A percentile compares a stretch with the other conserved stretches of the same genome.
Evolutionary conservation across 2,888 invertebrate genomes (phyloP).

Genomic region (Drosophila falleni): DNA sequence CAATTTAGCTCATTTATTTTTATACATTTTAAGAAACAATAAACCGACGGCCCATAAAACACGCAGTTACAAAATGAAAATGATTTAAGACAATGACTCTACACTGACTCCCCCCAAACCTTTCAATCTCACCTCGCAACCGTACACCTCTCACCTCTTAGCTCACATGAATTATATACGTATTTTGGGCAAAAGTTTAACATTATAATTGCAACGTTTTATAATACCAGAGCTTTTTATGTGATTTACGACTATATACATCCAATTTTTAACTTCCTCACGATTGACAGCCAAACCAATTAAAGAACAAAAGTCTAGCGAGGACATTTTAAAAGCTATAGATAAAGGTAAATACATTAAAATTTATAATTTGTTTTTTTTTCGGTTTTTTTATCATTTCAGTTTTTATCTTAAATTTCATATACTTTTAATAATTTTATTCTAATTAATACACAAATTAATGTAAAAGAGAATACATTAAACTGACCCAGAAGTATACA

Average conservation of each 20-base stretch:
- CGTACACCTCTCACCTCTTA: not conserved
- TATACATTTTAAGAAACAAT: conserved; percentile 80
- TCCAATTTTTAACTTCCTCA: not conserved
- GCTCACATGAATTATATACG: conserved; percentile 47
- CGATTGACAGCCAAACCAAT: conserved; percentile 33
- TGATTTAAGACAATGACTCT: conserved; percentile 71
- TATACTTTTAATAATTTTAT: too few species aligned
- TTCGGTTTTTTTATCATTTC: too few species aligned
- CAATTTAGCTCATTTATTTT: conserved; percentile 79
- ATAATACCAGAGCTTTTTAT: conserved; percentile 53
- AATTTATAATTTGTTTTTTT: too few species aligned
- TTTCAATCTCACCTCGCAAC: not conserved
- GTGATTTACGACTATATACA: conserved; percentile 49
- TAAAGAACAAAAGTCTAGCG: conserved; percentile 12
- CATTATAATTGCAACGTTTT: conserved; percentile 78
- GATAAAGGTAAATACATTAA: not conserved
- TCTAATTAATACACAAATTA: too few species aligned
- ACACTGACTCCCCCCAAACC: not conserved
- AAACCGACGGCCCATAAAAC: conserved; percentile 78
- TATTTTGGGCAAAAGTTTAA: conserved; percentile 61
- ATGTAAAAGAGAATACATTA: too few species aligned
- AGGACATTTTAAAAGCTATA: not conserved
- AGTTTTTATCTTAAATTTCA: too few species aligned
- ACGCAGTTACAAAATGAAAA: conserved; percentile 78
- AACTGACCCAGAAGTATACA: not conserved